phyloP scores from a whole-genome alignment of 2,113 vertebrate genomes.

The Syngnathus scovelli region DNA sequence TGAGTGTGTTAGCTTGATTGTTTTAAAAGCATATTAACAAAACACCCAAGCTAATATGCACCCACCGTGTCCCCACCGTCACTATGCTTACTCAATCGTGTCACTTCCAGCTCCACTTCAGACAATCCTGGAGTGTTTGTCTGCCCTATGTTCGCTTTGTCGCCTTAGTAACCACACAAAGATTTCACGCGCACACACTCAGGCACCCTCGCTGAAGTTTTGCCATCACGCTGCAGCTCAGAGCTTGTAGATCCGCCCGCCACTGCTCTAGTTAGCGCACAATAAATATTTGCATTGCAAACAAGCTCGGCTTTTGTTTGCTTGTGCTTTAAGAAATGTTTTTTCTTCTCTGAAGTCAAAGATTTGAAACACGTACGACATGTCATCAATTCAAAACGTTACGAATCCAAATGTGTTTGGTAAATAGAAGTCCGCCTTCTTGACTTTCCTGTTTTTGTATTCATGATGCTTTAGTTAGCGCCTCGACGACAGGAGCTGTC shows the following conservation, averaged over 20 bases:
- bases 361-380: not conserved
- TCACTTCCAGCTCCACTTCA: conserved; percentile 6
- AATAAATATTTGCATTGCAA: conserved; percentile 48
- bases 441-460: conserved; percentile 21
- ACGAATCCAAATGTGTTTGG: not conserved
- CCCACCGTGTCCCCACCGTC: conserved; percentile 12
- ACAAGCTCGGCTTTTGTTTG: conserved; percentile 26
- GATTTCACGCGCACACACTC: conserved; percentile 12
- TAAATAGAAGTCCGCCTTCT: not conserved
- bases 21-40: conserved; percentile 38
- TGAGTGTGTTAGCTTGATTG: conserved; percentile 43
- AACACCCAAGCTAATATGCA: conserved; percentile 36
- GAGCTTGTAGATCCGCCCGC: conserved; percentile 25
- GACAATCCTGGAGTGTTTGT: conserved; percentile 28
- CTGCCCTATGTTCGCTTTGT: conserved; percentile 37
- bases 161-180: conserved; percentile 57
- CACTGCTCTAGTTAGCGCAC: conserved; percentile 18
- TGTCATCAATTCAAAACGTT: not conserved
- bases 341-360: conserved; percentile 17
- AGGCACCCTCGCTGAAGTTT: conserved; percentile 23
- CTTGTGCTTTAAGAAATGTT: conserved; percentile 30
- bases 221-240: conserved; percentile 20
- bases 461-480: conserved; percentile 15
- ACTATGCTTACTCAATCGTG: not conserved
- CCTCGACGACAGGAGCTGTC: conserved; percentile 15